Evolutionary conservation across 2,113 vertebrate genomes (phyloP).

Genomic region (Petrocephalus zakoni): DNA sequence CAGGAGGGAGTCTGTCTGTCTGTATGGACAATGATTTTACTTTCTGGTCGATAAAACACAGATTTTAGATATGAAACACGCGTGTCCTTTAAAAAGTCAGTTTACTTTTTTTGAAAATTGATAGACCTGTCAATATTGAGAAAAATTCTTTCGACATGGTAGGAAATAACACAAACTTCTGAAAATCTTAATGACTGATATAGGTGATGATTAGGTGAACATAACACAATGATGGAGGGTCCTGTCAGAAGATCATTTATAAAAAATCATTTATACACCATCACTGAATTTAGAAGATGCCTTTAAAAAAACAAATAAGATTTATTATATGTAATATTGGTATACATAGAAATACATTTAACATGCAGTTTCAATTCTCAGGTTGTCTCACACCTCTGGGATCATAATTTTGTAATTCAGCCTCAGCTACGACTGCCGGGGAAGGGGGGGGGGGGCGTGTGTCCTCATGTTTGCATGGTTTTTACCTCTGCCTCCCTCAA

Average conservation of each 20-base stretch:
- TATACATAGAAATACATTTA: neutral
- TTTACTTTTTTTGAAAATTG: neutral
- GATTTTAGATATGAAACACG: neutral
- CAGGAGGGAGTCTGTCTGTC: too few species aligned
- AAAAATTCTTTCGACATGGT: neutral
- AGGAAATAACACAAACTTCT: neutral
- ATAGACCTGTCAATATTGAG: neutral
- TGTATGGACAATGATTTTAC: neutral
- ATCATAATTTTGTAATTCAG: neutral
- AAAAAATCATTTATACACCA: neutral
- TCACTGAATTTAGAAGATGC: neutral
- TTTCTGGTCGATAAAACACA: neutral
- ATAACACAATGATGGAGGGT: neutral
- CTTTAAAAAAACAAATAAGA: neutral
- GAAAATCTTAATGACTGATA: neutral
- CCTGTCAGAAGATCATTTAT: neutral
- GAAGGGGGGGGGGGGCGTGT: neutral
- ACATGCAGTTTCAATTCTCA: neutral
- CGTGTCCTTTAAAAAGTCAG: neutral
- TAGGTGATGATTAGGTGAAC: neutral
- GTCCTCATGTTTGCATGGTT: neutral
- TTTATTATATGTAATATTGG: neutral
- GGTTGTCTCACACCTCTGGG: neutral
- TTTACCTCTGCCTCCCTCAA: neutral
- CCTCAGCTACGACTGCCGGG: neutral